These are phyloP conservation scores for Buceros bicornis DNA, from an alignment of 2,797 vertebrate species.

Conservation along the genomic window DNA sequence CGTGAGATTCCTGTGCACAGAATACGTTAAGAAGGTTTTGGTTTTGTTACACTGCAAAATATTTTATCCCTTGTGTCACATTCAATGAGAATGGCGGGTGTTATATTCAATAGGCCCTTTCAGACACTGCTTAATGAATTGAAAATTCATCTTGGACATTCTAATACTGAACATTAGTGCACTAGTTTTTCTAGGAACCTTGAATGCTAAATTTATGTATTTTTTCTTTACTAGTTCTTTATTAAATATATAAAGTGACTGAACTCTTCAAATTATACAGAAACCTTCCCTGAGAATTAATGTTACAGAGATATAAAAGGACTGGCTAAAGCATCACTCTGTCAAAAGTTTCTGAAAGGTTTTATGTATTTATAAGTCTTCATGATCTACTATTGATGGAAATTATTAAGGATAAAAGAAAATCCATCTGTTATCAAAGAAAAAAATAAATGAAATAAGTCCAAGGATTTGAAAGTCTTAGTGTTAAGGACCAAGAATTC, in stretches of 20 bases:
- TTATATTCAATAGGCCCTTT: slow-evolving; percentile 29
- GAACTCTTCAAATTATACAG: slow-evolving; percentile 3
- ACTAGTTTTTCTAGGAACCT: neutral
- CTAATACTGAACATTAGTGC: neutral
- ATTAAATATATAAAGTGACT: slow-evolving; percentile 29
- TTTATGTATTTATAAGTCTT: slow-evolving; percentile 74
- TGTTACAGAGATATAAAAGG: slow-evolving; percentile 46
- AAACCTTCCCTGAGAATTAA: slow-evolving; percentile 55
- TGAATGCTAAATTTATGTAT: slow-evolving; percentile 15
- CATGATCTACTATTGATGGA: slow-evolving; percentile 73
- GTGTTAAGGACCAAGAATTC: slow-evolving; percentile 62
- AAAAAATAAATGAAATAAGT: slow-evolving; percentile 60
- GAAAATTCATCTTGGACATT: slow-evolving; percentile 25
- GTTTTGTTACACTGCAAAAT: neutral
- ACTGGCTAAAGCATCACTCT: slow-evolving; percentile 35
- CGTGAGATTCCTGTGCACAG: neutral
- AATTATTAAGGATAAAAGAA: slow-evolving; percentile 76
- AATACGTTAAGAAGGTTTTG: neutral
- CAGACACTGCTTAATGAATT: slow-evolving; percentile 3
- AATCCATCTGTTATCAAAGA: slow-evolving; percentile 72
- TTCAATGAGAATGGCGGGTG: neutral
- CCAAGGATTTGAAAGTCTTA: slow-evolving; percentile 73
- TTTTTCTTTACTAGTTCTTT: slow-evolving; percentile 1
- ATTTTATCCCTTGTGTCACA: neutral
- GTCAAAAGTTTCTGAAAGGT: slow-evolving; percentile 69